phyloP scores from a whole-genome alignment of 2,113 vertebrate species.

The Hystrix brachyura region DNA sequence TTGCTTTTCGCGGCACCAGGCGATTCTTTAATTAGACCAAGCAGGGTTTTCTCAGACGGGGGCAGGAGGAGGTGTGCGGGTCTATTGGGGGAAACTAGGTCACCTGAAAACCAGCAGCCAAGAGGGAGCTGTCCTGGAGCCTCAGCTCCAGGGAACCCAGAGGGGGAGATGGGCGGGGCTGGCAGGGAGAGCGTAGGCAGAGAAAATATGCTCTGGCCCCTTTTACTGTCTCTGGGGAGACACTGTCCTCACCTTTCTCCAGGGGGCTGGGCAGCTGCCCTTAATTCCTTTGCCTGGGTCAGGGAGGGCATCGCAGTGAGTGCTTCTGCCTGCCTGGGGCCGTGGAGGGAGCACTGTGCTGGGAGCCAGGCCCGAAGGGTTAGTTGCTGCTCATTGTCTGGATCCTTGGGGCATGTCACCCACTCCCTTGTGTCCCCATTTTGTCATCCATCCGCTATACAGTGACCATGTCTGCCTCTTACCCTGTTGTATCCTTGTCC shows the following conservation, averaged over 20 bases:
- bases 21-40: constrained; percentile 83
- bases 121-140: constrained; percentile 82
- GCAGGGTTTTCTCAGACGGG: constrained; percentile 79
- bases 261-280: constrained; percentile 68
- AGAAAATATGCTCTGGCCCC: constrained; percentile 72
- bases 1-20: constrained; percentile 25
- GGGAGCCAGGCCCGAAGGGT: neutral
- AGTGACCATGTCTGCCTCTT: neutral
- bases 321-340: neutral
- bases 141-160: constrained; percentile 76
- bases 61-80: constrained; percentile 73
- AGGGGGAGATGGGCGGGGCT: constrained; percentile 21
- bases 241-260: constrained; percentile 67
- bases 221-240: constrained; percentile 79
- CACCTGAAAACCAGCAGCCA: constrained; percentile 79
- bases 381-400: neutral
- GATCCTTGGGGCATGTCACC: neutral
- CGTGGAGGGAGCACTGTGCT: neutral
- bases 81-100: constrained; percentile 84
- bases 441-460: neutral
- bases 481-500: neutral
- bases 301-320: neutral
- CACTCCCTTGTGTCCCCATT: neutral
- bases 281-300: constrained; percentile 65
- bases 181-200: neutral